phyloP scores from a whole-genome alignment of 2,888 invertebrate genomes.

The Monopis laevigella region DNA sequence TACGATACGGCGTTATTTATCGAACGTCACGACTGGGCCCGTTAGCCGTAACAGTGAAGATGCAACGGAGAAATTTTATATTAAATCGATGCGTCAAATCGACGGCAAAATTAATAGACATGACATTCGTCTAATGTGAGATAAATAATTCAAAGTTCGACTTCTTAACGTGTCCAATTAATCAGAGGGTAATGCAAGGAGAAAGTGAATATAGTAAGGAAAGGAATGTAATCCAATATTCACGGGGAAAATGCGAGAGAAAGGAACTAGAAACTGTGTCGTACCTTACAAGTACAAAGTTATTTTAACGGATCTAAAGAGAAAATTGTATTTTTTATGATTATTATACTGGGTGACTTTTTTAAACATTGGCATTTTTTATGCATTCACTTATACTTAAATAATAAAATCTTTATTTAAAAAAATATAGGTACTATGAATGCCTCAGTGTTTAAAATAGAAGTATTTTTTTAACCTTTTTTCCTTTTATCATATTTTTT shows the following conservation, averaged over 20 bases:
- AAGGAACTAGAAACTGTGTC: slow-evolving; percentile 9
- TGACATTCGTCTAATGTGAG: slow-evolving; percentile 19
- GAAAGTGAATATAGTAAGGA: slow-evolving; percentile 42
- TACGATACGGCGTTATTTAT: neutral
- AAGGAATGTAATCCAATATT: slow-evolving; percentile 9
- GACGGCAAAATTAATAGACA: slow-evolving; percentile 5
- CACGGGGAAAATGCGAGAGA: slow-evolving; percentile 9
- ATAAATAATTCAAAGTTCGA: slow-evolving; percentile 34
- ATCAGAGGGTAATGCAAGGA: slow-evolving; percentile 56
- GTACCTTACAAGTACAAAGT: slow-evolving; percentile 1
- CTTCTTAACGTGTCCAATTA: slow-evolving; percentile 57
- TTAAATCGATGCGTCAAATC: neutral
- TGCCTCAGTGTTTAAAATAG: no score
- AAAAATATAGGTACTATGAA: no score
- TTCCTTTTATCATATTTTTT: no score
- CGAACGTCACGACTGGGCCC: no score
- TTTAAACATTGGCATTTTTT: no score
- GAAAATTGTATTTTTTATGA: no score
- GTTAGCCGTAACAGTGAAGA: no score
- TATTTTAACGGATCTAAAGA: no score
- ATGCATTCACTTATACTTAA: no score
- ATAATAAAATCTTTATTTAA: no score
- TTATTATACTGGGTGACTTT: no score
- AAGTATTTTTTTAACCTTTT: no score
- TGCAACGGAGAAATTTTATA: neutral